Base-by-base conservation (phyloP, 2,113 vertebrate species). In the Micromys minutus region DNA sequence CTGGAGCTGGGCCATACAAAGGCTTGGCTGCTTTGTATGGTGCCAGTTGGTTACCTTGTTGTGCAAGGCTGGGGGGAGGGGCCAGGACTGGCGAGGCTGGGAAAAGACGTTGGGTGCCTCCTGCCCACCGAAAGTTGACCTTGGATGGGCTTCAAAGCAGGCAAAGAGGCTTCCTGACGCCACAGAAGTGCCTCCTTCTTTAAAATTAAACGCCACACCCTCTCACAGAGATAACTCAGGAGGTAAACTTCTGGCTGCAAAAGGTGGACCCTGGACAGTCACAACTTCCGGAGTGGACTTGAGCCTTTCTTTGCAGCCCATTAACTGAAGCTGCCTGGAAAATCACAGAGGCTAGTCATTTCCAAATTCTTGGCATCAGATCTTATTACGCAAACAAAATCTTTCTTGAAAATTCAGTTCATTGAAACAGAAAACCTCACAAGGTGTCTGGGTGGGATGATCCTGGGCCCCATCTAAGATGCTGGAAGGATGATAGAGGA, bases 71-170 rank as follows among this genome's bases (percentile, higher is more conserved):
- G 2, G 36, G 6, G 36, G 0, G 8, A 79, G 39, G 55, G 77
- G 19, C 17, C 67, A 0, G 3, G 29, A 39, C 31, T 1, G 26
- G 0, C 0, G 57, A 55, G 95, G 31, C 34, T 69, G 57, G 61
- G 47, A 92, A 17, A 0, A 0, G 26, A 89, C 67, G 31, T 7
- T 0, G 0, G 4, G 34, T 5, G 36, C 83, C 76, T 45, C 67
- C 34, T 84, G n/a, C 57, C 84, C 61, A 26, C 36, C 1, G 3
- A 57, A 47, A 29, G 21, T 17, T 76, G 63, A 57, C 61, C 83
- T 79, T 59, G 55, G 93, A 69, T 36, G n/a, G n/a, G 72, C 61
- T 89, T 95, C 88, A 79, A 63, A 94, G 83, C 42, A 45, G 71
- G 26, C 72, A 50, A 50, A 79, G 63, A 74, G 36, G n/a, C 61